Evolutionary conservation across 1,140 invertebrate species (phyloP).

Genomic region (Pygmarrhopalites habei): DNA sequence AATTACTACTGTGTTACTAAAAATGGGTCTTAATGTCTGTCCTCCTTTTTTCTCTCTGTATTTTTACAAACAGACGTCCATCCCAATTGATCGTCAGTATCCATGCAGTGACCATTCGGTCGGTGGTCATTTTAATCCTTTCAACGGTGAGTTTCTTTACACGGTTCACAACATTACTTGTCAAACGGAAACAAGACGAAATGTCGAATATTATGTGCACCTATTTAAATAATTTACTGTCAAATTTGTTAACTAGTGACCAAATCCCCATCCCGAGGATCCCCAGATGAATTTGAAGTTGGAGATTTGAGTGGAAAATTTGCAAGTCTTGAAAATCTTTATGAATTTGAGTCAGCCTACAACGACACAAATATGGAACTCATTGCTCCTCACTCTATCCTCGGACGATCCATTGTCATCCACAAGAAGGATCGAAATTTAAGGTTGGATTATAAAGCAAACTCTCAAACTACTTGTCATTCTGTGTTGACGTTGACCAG

Average conservation of each 20-base stretch:
- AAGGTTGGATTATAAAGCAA: too few species aligned
- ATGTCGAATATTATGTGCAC: too few species aligned
- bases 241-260: too few species aligned
- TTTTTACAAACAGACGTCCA: constrained; percentile 36
- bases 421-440: constrained; percentile 59
- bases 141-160: too few species aligned
- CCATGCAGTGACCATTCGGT: constrained; percentile 69
- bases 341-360: constrained; percentile 54
- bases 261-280: constrained; percentile 56
- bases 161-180: too few species aligned
- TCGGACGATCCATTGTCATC: constrained; percentile 82
- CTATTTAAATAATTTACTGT: too few species aligned
- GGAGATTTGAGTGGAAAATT: constrained; percentile 88
- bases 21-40: too few species aligned
- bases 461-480: too few species aligned
- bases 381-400: constrained; percentile 71
- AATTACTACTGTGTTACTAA: too few species aligned
- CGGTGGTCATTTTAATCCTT: constrained; percentile 76
- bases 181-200: too few species aligned
- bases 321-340: constrained; percentile 50
- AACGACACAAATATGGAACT: constrained; percentile 79
- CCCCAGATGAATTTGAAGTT: constrained; percentile 76
- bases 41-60: too few species aligned
- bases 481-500: too few species aligned
- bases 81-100: constrained; percentile 29